These are phyloP conservation scores for Squalus acanthias DNA, from an alignment of 2,797 vertebrate genomes.

Conservation along the genomic window DNA sequence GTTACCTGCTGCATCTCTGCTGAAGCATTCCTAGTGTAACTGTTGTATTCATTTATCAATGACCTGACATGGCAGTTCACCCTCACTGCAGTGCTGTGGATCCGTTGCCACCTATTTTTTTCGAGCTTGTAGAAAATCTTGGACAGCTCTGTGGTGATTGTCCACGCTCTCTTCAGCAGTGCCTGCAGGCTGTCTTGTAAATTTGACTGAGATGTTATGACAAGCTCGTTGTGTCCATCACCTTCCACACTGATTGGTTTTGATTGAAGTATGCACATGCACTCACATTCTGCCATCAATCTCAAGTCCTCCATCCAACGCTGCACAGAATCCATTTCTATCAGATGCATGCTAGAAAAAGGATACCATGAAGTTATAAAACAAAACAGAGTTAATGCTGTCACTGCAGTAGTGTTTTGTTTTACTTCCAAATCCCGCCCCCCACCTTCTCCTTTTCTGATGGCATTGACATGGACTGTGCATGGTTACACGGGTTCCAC, in stretches of 20 bases:
- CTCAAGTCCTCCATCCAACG: constrained; percentile 95
- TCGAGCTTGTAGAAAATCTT: constrained; percentile 88
- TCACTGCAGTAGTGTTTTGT: background rate
- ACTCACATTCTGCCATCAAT: constrained; percentile 95
- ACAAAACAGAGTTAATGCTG: constrained; percentile 21
- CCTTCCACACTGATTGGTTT: constrained; percentile 88
- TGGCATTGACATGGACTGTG: background rate
- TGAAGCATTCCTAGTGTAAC: constrained; percentile 55
- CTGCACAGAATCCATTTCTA: constrained; percentile 90
- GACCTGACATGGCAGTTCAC: constrained; percentile 84
- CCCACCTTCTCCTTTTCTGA: background rate
- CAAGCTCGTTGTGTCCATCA: constrained; percentile 73
- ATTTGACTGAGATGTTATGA: constrained; percentile 68
- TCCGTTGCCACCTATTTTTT: constrained; percentile 82
- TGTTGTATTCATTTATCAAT: constrained; percentile 78
- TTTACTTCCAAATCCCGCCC: background rate
- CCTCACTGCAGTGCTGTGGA: constrained; percentile 84
- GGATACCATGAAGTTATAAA: background rate
- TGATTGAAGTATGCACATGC: constrained; percentile 94
- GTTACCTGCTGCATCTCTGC: constrained; percentile 79
- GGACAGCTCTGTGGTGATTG: constrained; percentile 85
- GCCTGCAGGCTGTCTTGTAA: constrained; percentile 77
- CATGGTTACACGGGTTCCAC: background rate
- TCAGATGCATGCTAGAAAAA: constrained; percentile 66
- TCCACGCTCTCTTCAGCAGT: constrained; percentile 80